These are phyloP conservation scores for Cinclus mexicanus DNA, from an alignment of 2,113 vertebrate genomes.

Conservation along the genomic window DNA sequence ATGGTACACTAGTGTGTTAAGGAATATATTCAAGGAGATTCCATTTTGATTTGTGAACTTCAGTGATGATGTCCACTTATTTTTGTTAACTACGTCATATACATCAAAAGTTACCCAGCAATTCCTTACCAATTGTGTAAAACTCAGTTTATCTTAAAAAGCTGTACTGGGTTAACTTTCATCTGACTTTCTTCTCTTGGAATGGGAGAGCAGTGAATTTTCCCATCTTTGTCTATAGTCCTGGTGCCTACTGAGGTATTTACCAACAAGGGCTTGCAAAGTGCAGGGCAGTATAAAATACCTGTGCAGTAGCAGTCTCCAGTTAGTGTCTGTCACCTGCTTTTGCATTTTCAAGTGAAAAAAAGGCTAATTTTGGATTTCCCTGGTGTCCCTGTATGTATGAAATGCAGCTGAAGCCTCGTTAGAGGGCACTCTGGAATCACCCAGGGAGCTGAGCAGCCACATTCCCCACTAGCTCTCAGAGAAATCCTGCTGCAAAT, in stretches of 20 bases:
- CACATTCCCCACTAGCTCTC: not conserved
- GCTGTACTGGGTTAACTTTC: not conserved
- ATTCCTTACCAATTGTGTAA: not conserved
- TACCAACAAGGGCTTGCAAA: not conserved
- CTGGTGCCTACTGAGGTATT: not conserved
- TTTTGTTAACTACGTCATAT: not conserved
- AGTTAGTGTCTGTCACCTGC: not conserved
- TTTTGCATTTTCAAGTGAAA: not conserved
- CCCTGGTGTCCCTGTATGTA: not conserved
- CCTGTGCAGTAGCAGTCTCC: not conserved
- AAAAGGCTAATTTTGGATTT: not conserved
- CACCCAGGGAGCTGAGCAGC: not conserved
- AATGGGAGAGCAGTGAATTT: not conserved
- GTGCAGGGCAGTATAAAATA: not conserved
- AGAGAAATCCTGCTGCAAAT: not conserved
- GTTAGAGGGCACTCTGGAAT: constrained; percentile 47
- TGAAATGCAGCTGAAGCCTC: not conserved
- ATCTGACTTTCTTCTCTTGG: not conserved
- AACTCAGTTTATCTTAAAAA: not conserved
- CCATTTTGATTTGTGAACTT: not conserved
- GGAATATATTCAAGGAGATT: not conserved
- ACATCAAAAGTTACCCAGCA: not conserved
- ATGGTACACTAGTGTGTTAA: not conserved
- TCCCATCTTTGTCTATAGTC: not conserved
- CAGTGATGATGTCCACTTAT: not conserved